These are phyloP conservation scores for Neoascia interrupta DNA, from an alignment of 2,888 invertebrate species.

Conservation along the genomic window DNA sequence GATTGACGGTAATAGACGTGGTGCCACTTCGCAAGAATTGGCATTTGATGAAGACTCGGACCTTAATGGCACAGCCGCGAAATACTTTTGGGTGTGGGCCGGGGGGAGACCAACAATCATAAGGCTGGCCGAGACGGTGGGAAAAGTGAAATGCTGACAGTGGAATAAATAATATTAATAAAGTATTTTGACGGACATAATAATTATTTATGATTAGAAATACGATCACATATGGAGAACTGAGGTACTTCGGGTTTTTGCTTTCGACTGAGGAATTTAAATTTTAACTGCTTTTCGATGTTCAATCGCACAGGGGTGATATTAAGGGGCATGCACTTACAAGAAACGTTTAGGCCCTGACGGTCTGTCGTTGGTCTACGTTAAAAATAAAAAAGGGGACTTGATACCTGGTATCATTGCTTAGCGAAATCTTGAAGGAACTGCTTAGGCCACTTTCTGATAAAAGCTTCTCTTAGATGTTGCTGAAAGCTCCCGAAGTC, in stretches of 20 bases:
- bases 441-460: no score
- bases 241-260: constrained; percentile 39
- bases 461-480: no score
- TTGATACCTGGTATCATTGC: no score
- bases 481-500: no score
- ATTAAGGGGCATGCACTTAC: neutral
- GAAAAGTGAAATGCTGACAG: constrained; percentile 53
- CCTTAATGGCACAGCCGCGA: constrained; percentile 3
- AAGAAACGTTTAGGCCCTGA: no score
- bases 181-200: constrained; percentile 39
- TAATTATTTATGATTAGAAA: constrained; percentile 61
- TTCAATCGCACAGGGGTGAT: constrained; percentile 33
- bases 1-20: constrained; percentile 6
- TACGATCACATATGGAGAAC: constrained; percentile 44
- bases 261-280: constrained; percentile 62
- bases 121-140: neutral
- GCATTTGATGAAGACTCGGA: constrained; percentile 31
- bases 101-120: constrained; percentile 43
- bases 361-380: no score
- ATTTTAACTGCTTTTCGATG: constrained; percentile 12
- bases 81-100: constrained; percentile 11
- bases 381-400: no score
- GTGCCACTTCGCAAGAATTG: constrained; percentile 25
- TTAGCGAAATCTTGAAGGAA: no score
- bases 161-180: constrained; percentile 52